Base-by-base conservation (phyloP, 2,113 vertebrate genomes). In the Neolamprologus fasciatus region DNA sequence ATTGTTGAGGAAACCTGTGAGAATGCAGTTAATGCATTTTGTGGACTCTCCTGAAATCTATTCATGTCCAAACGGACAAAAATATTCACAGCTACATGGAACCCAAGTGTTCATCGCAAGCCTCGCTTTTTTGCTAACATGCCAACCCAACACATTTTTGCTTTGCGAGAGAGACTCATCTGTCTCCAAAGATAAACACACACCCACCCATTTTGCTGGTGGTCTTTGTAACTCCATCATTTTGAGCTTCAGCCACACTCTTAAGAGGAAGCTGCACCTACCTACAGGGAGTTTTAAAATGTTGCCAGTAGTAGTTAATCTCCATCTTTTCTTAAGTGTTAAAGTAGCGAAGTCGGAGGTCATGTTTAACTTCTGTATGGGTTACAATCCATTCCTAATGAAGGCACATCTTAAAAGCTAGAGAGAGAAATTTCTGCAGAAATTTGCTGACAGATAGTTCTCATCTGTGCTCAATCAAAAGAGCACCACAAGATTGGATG, bases 1-100 rank as follows among this genome's bases (percentile, higher is more conserved):
- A 17, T 33, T 55, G 82, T 54, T 17, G 89, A 87, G 47, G 82
- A 92, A 90, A 90, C 54, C 85, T 61, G 83, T 89, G 86, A 82
- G 88, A 91, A 91, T 91, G 71, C 81, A 84, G 17, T 14, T 53
- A 40, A 12, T 73, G 35, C 7, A 0, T 84, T 47, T 16, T 57
- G 40, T 45, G 54, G 26, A 35, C 5, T 76, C 42, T 7, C 71
- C 42, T 45, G n/a, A 45, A 68, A 80, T 17, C 4, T 66, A 26
- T 73, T 47, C 12, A 80, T 47, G 17, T 40, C 9, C 6, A 10
- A 35, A 21, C 6, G 1, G 12, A 14, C 9, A 80, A 4, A 51
- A 58, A 28, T 23, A n/a, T n/a, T 7, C 31, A 54, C 16, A 2
- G 7, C 17, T 81, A 55, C n/a, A 47, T 12, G 9, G 23, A 58